phyloP scores from a whole-genome alignment of 2,888 invertebrate species.

The Leptopilina myrica region DNA sequence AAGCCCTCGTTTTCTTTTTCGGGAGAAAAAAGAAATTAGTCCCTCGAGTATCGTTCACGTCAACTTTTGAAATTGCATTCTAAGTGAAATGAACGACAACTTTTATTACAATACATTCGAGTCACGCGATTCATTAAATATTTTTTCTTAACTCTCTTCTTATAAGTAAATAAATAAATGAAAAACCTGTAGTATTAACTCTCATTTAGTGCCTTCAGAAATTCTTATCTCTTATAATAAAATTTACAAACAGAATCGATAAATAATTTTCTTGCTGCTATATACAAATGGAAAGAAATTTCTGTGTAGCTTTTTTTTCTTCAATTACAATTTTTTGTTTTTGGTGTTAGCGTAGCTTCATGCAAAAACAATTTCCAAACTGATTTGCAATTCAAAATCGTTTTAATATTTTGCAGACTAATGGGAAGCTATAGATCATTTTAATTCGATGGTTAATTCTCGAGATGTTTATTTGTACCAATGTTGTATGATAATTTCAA shows the following conservation, averaged over 20 bases:
- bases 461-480: slow-evolving; percentile 27
- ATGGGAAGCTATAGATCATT: slow-evolving; percentile 31
- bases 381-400: slow-evolving; percentile 20
- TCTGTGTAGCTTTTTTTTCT: not conserved
- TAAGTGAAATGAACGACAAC: slow-evolving; percentile 10
- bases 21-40: slow-evolving; percentile 1
- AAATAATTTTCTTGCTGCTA: not conserved
- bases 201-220: no score
- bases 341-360: not conserved
- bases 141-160: slow-evolving; percentile 2
- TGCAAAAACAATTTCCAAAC: slow-evolving; percentile 1
- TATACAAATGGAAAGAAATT: not conserved
- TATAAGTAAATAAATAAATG: not conserved
- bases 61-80: slow-evolving; percentile 23
- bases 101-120: not conserved
- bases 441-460: slow-evolving; percentile 39
- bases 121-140: slow-evolving; percentile 12
- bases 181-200: no score
- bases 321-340: not conserved
- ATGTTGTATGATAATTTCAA: slow-evolving; percentile 34
- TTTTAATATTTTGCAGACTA: slow-evolving; percentile 2
- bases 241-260: not conserved
- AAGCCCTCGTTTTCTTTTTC: slow-evolving; percentile 6
- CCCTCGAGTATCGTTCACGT: slow-evolving; percentile 22
- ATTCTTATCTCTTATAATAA: no score